Evolutionary conservation across 2,888 invertebrate genomes (phyloP), one percentile per base, ranked within the genome.

Genomic region (Automeris io): DNA sequence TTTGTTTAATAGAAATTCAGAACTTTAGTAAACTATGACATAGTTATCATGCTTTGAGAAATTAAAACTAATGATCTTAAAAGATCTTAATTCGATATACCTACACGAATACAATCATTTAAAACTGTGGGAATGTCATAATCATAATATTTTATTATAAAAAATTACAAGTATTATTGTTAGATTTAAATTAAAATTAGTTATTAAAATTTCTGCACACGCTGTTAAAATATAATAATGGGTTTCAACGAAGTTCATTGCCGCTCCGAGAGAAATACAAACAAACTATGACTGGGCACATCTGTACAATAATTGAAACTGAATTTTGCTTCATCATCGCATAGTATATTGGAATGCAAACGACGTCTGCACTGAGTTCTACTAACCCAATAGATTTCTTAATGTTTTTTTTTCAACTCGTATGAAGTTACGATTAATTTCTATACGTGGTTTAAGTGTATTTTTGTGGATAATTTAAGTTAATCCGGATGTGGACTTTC

Each of bases 201-300:
- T 18, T 24, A 23, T 9, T 21, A 5, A 39, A 13, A 16, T 47
- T 41, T 45, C 33, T 40, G 37, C 35, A 39, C 46, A 37, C 49
- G 57, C 58, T 51, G 54, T 54, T 61, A 57, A 52, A 42, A 46
- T 43, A 29, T 40, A 2, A 22, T 18, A 11, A 32, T 23, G 8
- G 23, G 11, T 22, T 16, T 22, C 39, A 5, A 45, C 46, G 54
- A 70, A 71, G 74, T 76, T 79, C 76, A 79, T 65, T 75, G 73
- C 55, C 69, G 61, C 52, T 49, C 46, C 45, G 42, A 54, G 53
- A 53, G 54, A 57, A 51, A 54, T 57, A 61, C 53, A 54, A 29
- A 29, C 50, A 61, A 56, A 66, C 55, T 56, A 71, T 77, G 77
- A 77, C 69, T 60, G 40, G 45, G 58, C 63, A 55, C 22, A 45